A percentile compares a stretch with the other conserved stretches of the same genome.
Evolutionary conservation across 2,797 vertebrate genomes (phyloP).

Genomic region (Melanotaenia boesemani): DNA sequence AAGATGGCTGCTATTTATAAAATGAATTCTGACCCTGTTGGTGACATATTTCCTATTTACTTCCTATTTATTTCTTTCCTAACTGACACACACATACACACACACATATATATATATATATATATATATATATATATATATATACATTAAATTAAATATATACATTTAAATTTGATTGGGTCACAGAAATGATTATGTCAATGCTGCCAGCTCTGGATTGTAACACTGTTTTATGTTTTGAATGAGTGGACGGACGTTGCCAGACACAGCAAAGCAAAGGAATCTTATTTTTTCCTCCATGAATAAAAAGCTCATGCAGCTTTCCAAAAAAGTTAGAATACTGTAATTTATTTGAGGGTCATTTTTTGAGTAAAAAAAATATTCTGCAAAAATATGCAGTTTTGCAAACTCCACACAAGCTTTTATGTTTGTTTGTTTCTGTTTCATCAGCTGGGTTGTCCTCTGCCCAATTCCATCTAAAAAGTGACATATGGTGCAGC

Average conservation of each 20-base stretch:
- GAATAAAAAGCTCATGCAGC: neutral
- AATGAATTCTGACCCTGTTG: too few relatives aligned
- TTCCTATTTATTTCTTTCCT: too few relatives aligned
- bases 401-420: neutral
- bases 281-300: neutral
- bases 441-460: neutral
- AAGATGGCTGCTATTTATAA: too few relatives aligned
- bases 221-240: neutral
- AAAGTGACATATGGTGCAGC: neutral
- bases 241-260: neutral
- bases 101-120: too few relatives aligned
- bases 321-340: neutral
- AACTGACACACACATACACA: too few relatives aligned
- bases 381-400: neutral
- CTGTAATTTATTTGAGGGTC: neutral
- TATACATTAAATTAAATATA: too few relatives aligned
- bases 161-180: too few relatives aligned
- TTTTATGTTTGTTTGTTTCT: neutral
- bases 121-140: too few relatives aligned
- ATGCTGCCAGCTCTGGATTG: neutral
- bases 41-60: too few relatives aligned
- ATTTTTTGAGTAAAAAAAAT: neutral
- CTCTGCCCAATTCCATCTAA: neutral
- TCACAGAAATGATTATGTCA: neutral
- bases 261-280: neutral